These are phyloP conservation scores for Baryphthengus martii DNA, from an alignment of 2,113 vertebrate genomes.

Conservation along the genomic window DNA sequence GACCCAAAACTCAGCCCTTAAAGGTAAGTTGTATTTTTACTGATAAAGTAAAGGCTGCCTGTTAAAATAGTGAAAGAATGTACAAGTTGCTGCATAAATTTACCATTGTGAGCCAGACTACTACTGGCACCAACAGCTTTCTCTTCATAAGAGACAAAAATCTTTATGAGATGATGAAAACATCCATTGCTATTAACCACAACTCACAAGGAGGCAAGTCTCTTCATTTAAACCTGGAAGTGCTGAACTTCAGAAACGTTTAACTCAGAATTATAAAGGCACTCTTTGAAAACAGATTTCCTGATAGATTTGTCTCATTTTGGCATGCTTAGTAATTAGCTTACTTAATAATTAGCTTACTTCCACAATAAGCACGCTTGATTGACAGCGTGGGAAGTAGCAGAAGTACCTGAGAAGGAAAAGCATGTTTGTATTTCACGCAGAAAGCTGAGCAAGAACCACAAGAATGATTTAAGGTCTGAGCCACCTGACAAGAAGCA, in stretches of 20 bases:
- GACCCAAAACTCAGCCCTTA: not conserved
- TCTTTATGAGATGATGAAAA: not conserved
- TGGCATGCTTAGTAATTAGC: not conserved
- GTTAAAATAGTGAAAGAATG: not conserved
- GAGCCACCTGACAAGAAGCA: not conserved
- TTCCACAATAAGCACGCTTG: not conserved
- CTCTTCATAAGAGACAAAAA: not conserved
- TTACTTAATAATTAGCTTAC: not conserved
- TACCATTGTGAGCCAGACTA: not conserved
- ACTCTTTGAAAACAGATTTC: not conserved
- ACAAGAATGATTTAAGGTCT: not conserved
- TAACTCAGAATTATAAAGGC: not conserved
- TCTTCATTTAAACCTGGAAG: not conserved
- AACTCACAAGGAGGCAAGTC: not conserved
- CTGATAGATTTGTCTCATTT: not conserved
- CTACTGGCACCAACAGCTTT: not conserved
- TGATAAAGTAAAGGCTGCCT: no score
- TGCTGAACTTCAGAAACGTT: not conserved
- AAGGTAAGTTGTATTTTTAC: not conserved
- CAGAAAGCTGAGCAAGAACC: not conserved
- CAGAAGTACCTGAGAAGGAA: not conserved
- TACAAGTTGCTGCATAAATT: not conserved
- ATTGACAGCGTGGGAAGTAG: not conserved
- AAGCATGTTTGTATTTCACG: not conserved
- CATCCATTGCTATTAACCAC: not conserved